Evolutionary conservation across 2,113 vertebrate species (phyloP), one percentile per base, ranked within the genome.

Genomic region (Antennarius striatus): DNA sequence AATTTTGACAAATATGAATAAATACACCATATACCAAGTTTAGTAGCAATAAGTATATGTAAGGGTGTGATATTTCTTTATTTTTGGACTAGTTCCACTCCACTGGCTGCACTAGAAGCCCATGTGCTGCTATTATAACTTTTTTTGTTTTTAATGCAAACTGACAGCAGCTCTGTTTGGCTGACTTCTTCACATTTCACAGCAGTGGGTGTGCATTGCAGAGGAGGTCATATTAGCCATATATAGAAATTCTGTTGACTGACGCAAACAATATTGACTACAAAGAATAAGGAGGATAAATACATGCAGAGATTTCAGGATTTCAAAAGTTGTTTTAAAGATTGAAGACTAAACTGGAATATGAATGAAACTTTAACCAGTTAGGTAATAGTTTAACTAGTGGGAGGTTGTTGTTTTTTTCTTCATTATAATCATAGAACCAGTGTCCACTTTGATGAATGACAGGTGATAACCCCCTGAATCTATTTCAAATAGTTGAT

Each of bases 171-270:
- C 56, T 77, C 67, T 17, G 56, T 60, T 73, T 53, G 70, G 71
- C 67, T 74, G 62, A 63, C 49, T 63, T 53, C 61, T 43, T 61
- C 69, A 50, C 39, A 58, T 48, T 71, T 70, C 73, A 67, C 69
- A 77, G 69, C 57, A 55, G 48, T 13, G 61, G 59, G 47, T 36
- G 46, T 22, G 71, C 53, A 29, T 56, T 42, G 53, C 10, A 9
- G 48, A 56, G 69, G 59, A 56, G 69, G 59, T 55, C 40, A 61
- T 56, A 56, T 40, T 49, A 36, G 3, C 32, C 9, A 28, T 8
- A 68, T 64, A 22, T 53, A 63, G 30, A 68, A 42, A 52, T 51
- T 30, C 5, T 12, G 4, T 11, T 40, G 36, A 70, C 43, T n/a
- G 36, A 28, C 58, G 50, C 28, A 62, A 63, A 69, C 70, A 63